These are phyloP conservation scores for Hydropotes inermis DNA, from an alignment of 2,113 vertebrate genomes.

Conservation along the genomic window DNA sequence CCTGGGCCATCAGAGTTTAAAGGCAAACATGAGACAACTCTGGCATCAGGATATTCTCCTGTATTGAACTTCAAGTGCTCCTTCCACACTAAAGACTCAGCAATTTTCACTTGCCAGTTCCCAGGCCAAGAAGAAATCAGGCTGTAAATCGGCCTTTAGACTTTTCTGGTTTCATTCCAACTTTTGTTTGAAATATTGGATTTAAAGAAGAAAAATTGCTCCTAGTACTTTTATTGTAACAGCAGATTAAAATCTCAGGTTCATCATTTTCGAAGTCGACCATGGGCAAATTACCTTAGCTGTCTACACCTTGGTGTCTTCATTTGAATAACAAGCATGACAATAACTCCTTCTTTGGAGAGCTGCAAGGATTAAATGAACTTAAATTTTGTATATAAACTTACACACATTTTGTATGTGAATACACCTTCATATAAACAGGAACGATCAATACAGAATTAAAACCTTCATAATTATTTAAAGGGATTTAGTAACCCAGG, in stretches of 20 bases:
- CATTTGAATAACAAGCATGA: background rate
- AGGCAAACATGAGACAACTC: background rate
- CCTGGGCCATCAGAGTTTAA: background rate
- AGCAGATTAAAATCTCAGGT: background rate
- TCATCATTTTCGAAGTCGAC: background rate
- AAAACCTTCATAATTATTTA: background rate
- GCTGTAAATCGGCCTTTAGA: background rate
- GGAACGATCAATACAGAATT: background rate
- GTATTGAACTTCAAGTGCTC: slow-evolving; percentile 2
- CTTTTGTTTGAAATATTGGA: background rate
- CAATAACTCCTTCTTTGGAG: background rate
- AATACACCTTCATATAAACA: background rate
- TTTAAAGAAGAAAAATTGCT: background rate
- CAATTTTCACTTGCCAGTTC: slow-evolving; percentile 8
- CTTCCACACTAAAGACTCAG: background rate
- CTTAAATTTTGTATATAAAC: background rate
- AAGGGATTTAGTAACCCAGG: background rate
- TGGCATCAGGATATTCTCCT: fast-evolving
- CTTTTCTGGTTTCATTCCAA: slow-evolving; percentile 42
- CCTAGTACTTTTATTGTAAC: background rate
- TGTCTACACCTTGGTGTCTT: background rate
- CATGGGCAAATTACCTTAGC: background rate
- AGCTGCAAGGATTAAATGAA: background rate
- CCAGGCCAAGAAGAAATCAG: slow-evolving; percentile 24
- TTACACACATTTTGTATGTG: background rate